Base-by-base conservation (phyloP, 92 coral and sea anemone genomes). In the Isaurus tuberculatus region DNA sequence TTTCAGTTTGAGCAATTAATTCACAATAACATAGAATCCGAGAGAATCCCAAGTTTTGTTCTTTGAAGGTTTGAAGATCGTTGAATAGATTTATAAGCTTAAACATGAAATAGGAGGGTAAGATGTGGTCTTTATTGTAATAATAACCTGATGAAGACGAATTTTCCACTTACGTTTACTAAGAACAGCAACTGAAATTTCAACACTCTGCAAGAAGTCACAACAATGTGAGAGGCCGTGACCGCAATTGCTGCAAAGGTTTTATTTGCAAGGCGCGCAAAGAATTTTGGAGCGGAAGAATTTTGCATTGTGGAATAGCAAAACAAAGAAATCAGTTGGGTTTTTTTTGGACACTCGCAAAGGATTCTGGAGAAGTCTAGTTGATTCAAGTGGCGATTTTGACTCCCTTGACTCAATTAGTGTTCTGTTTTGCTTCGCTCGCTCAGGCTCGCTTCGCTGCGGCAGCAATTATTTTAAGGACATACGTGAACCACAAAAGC, bases 291-390 rank as follows among this genome's bases (percentile, higher is more conserved):
- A 64, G 26, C 36, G 23, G 69, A 64, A 28, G n/a, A 64, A 64
- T 26, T 9, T 64, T 64, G 34, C 69, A 64, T 27, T 64, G 69
- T 64, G 37, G 34, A 33, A 28, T 64, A 64, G 36, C 69, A 28
- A 19, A 64, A 64, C 69, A 64, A 28, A 64, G 37, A 64, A 64
- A 25, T 10, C 16, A 0, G 13, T 28, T 64, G 69, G 5, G 6
- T 28, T 64, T 64, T 13, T 64, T 40, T 64, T 64, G 1, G 37
- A 27, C 31, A 64, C 36, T 28, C 16, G 37, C 69, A 64, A 64
- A 64, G 69, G 37, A 64, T 64, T 8, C 69, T 64, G 37, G 36
- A 64, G 69, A 33, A 28, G n/a, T 26, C 69, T 64, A 64, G 69
- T 25, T 61, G 68, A 8, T 6, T 26, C 33, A 61, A 0, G 68